A percentile compares a stretch with the other conserved stretches of the same genome.
phyloP scores from a whole-genome alignment of 2,113 vertebrate species.

The Pavo muticus region DNA sequence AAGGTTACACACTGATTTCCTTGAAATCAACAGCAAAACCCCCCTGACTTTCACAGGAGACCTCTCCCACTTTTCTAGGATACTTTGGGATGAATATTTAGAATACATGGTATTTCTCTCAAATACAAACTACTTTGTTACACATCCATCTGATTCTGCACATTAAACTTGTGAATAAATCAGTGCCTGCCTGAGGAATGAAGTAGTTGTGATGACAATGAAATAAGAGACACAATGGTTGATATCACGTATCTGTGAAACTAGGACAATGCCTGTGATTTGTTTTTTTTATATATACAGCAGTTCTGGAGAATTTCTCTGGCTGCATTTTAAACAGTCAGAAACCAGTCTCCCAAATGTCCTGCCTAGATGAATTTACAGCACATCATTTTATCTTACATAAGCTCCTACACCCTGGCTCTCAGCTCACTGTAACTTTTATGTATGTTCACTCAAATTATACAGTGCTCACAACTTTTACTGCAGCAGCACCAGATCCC shows the following conservation, averaged over 20 bases:
- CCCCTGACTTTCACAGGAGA: not conserved
- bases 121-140: not conserved
- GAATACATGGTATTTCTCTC: not conserved
- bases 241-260: not conserved
- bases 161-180: not conserved
- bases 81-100: not conserved
- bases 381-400: not conserved
- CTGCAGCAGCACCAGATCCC: not conserved
- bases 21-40: not conserved
- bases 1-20: not conserved
- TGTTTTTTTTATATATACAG: not conserved
- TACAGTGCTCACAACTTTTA: not conserved
- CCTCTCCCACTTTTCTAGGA: not conserved
- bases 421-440: not conserved
- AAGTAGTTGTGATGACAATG: not conserved
- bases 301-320: not conserved
- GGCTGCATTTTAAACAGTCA: not conserved
- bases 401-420: not conserved
- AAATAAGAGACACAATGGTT: not conserved
- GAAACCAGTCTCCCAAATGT: not conserved
- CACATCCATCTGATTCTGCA: not conserved
- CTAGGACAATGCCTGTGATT: not conserved
- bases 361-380: not conserved
- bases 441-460: not conserved
- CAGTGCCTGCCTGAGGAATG: not conserved